Conservation (phyloP, 2,113 vertebrate species). For the Cyprinodon variegatus region DNA sequence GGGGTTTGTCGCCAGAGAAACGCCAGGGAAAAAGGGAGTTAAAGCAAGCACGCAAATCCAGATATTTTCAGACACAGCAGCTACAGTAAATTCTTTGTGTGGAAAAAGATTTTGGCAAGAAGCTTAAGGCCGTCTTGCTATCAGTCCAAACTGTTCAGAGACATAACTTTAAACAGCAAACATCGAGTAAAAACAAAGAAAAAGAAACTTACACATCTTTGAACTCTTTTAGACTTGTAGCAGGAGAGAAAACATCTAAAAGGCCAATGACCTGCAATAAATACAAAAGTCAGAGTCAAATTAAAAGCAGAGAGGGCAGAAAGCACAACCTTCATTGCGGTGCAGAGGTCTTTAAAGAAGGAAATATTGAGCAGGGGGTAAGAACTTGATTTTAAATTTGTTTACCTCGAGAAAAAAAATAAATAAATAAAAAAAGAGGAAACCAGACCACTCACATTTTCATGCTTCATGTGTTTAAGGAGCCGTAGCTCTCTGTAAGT, state of each 20-base stretch:
- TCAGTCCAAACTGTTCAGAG: neutral
- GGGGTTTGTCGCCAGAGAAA: neutral
- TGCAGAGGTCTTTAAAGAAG: neutral
- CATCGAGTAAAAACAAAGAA: neutral
- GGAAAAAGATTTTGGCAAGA: neutral
- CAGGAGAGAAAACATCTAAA: constrained; percentile 94
- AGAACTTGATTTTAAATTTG: neutral
- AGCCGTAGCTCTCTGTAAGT: constrained; percentile 95
- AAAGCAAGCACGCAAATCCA: constrained; percentile 19
- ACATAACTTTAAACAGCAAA: neutral
- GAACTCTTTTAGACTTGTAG: constrained; percentile 92
- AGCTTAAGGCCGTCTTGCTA: constrained; percentile 17
- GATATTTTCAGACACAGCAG: constrained; percentile 57
- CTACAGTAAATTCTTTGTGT: constrained; percentile 2
- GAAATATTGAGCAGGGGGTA: neutral
- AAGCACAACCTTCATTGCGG: neutral
- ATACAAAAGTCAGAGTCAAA: neutral
- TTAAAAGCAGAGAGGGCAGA: neutral
- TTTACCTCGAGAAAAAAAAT: neutral
- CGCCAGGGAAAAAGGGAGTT: constrained; percentile 23
- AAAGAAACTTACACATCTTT: constrained; percentile 90
- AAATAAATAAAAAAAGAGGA: neutral
- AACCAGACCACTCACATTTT: constrained; percentile 87
- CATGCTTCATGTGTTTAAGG: constrained; percentile 98
- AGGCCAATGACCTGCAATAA: constrained; percentile 93